Percentiles rank a stretch among this genome's conserved stretches.
phyloP scores from a whole-genome alignment of 2,113 vertebrate species.

The Lutjanus erythropterus region DNA sequence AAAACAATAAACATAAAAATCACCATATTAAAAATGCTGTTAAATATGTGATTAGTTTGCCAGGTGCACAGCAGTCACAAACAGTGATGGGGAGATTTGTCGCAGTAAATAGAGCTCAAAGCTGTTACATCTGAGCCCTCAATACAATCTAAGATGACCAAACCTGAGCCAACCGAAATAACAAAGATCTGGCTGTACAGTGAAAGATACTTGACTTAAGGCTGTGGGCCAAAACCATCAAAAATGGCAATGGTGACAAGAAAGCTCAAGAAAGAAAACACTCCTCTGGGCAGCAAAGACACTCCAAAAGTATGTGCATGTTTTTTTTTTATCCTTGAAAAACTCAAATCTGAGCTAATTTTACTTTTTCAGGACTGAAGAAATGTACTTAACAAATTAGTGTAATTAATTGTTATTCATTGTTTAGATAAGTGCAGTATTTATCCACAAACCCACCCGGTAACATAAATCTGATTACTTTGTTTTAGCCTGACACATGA shows the following conservation, averaged over 20 bases:
- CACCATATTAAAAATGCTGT: neutral
- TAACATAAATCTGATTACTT: neutral
- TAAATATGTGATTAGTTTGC: neutral
- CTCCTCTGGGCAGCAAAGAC: neutral
- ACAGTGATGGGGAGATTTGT: constrained; percentile 19
- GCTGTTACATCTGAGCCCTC: neutral
- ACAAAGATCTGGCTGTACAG: neutral
- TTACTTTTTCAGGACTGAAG: neutral
- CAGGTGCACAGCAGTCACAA: constrained; percentile 7
- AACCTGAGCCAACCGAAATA: neutral
- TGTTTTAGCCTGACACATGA: neutral
- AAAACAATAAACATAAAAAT: neutral
- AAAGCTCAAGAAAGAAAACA: neutral
- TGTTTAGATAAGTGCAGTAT: neutral
- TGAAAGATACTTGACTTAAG: neutral
- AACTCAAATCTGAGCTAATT: neutral
- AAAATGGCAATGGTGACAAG: neutral
- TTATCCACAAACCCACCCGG: neutral
- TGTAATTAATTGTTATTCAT: neutral
- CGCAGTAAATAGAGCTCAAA: constrained; percentile 11
- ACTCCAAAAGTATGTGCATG: neutral
- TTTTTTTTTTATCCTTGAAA: neutral
- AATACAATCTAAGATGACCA: neutral
- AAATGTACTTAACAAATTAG: neutral
- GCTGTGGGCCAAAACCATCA: neutral